These are phyloP conservation scores for Brotula barbata DNA, from an alignment of 2,797 vertebrate genomes.

Conservation along the genomic window DNA sequence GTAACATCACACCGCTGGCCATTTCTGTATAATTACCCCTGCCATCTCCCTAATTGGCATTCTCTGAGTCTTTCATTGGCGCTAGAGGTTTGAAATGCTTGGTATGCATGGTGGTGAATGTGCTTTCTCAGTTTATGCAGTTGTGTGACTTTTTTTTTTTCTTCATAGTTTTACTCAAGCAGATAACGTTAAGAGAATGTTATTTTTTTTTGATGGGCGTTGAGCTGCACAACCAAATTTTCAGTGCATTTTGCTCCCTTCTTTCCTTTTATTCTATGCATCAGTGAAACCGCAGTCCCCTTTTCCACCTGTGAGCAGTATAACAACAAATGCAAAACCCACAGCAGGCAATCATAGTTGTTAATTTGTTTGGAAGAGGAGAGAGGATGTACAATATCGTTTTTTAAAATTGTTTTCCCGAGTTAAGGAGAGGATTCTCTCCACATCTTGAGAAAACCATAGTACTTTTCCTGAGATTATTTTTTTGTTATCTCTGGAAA, in stretches of 20 bases:
- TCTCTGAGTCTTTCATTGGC: slow-evolving; percentile 57
- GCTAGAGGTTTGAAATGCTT: slow-evolving; percentile 53
- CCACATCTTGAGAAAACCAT: no score
- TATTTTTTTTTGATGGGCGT: slow-evolving; percentile 34
- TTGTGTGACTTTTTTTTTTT: slow-evolving; percentile 25
- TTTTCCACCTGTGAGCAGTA: slow-evolving; percentile 17
- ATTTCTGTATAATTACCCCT: slow-evolving; percentile 83
- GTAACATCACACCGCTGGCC: slow-evolving; percentile 83
- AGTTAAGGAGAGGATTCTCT: no score
- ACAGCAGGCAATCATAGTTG: background rate
- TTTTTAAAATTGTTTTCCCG: no score
- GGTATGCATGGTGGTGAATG: slow-evolving; percentile 42
- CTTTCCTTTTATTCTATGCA: slow-evolving; percentile 65
- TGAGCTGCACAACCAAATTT: slow-evolving; percentile 73
- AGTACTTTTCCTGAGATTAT: no score
- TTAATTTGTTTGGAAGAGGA: no score
- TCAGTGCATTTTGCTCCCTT: slow-evolving; percentile 51
- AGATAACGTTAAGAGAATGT: slow-evolving; percentile 39
- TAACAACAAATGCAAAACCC: slow-evolving; percentile 42
- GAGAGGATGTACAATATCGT: no score
- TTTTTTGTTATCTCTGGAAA: no score
- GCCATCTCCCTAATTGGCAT: slow-evolving; percentile 64
- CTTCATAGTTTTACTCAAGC: slow-evolving; percentile 43
- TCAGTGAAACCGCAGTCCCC: slow-evolving; percentile 49
- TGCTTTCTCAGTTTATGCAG: slow-evolving; percentile 48